Evolutionary conservation across 64 coral and sea anemone genomes (phyloP).

Genomic region (Hydrozoanthus tunicans): DNA sequence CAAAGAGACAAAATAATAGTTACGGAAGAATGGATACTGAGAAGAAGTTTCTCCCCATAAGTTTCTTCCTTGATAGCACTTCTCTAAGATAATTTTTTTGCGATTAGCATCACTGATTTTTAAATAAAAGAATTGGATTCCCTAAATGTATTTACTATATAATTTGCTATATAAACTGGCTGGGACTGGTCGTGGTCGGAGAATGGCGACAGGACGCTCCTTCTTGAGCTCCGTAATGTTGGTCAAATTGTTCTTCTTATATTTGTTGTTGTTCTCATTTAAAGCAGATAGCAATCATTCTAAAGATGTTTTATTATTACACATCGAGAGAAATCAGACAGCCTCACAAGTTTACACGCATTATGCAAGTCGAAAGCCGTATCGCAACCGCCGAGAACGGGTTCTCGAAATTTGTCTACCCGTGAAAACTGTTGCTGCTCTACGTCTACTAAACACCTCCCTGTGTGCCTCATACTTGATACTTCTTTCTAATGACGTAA

Average conservation of each 20-base stretch:
- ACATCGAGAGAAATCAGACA: slow-evolving; percentile 2
- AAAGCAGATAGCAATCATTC: not conserved
- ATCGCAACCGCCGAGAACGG: not conserved
- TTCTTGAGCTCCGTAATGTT: not conserved
- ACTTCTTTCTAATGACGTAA: slow-evolving; percentile 8
- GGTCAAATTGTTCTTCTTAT: slow-evolving; percentile 14
- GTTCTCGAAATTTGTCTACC: not conserved
- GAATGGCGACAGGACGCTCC: not conserved
- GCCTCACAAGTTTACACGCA: not conserved
- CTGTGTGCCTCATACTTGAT: slow-evolving; percentile 13
- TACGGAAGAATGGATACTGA: too few relatives aligned
- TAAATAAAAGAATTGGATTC: too few relatives aligned
- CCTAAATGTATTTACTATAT: too few relatives aligned
- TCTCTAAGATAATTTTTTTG: too few relatives aligned
- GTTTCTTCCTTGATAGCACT: too few relatives aligned
- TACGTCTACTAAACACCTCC: slow-evolving; percentile 4
- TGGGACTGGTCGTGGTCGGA: too few relatives aligned
- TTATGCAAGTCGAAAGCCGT: slow-evolving; percentile 1
- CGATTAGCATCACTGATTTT: too few relatives aligned
- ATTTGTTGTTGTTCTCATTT: not conserved
- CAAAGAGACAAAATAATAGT: too few relatives aligned
- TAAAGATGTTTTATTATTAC: not conserved
- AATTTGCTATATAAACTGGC: too few relatives aligned
- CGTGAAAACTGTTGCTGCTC: slow-evolving; percentile 1
- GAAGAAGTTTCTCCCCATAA: too few relatives aligned